Evolutionary conservation across 2,797 vertebrate genomes (phyloP), one percentile per base, ranked within the genome.

Genomic region (Periparus ater): DNA sequence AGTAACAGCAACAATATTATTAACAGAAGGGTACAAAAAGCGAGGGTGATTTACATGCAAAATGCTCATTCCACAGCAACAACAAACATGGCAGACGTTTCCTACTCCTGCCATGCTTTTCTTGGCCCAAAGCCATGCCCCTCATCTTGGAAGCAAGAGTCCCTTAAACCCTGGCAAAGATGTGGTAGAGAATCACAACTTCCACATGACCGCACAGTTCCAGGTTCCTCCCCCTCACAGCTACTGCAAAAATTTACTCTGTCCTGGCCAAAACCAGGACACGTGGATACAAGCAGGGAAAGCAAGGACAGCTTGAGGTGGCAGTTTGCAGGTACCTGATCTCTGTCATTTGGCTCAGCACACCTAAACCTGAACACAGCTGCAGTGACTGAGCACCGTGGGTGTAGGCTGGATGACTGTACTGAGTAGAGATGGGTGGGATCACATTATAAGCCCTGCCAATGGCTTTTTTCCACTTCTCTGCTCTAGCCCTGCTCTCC

Each of bases 121-220:
- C 18, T 38, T 0, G 0, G 42, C 16, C 29, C 50, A 63, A 47
- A 63, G 40, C 58, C 48, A 18, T 30, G 40, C 3, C 20, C 8
- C 25, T 34, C 15, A 25, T n/a, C 34, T 68, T 21, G 34, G 42
- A 48, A 55, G 25, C 21, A 30, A 21, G 30, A 54, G 55, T 34
- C 40, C 20, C 25, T 54, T 10, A 12, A 13, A 70, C 0, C 1
- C 10, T 21, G 30, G 25, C 5, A 27, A 42, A 10, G 40, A 34
- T 15, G 25, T 4, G 40, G 20, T 26, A 26, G 15, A 30, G 17
- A 21, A 55, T 34, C 34, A 48, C 40, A 70, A 7, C 34, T 30
- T 5, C 8, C 25, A 48, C 40, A 25, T 0, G 0, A 25, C 7
- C 42, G 34, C 48, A 6, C 34, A 26, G 17, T 9, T 30, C 30